phyloP scores from a whole-genome alignment of 2,888 invertebrate species.

The Invenusta paracnida region DNA sequence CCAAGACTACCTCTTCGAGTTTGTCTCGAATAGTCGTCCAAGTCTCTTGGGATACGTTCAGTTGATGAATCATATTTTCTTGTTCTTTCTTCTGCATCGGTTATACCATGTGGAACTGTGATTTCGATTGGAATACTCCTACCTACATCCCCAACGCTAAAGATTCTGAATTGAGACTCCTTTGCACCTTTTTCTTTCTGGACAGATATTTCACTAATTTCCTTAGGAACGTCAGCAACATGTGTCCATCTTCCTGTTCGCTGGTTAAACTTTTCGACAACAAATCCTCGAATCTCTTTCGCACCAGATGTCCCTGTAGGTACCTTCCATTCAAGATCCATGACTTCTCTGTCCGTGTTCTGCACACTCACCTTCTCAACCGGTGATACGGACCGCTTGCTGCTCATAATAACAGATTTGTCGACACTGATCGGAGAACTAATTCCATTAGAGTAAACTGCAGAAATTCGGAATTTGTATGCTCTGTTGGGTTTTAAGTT shows the following conservation, averaged over 20 bases:
- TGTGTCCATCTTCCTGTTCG: conserved; percentile 33
- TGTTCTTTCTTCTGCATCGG: neutral
- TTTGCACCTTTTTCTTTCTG: neutral
- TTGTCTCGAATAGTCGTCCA: neutral
- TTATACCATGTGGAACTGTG: neutral
- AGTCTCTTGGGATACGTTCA: neutral
- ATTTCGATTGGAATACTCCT: conserved; percentile 29
- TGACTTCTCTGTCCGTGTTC: neutral
- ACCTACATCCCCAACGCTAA: conserved; percentile 6
- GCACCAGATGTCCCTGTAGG: neutral
- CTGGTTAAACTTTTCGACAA: conserved; percentile 32
- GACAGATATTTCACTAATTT: conserved; percentile 18
- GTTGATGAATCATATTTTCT: neutral
- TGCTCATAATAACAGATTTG: neutral
- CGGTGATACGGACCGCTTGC: neutral
- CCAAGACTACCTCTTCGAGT: neutral
- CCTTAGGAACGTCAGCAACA: conserved; percentile 38
- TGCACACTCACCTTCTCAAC: conserved; percentile 24
- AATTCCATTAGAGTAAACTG: conserved; percentile 39
- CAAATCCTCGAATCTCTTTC: conserved; percentile 16
- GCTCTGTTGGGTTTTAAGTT: conserved; percentile 21
- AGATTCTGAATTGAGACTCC: neutral
- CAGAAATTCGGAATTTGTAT: conserved; percentile 40
- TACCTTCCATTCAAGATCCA: conserved; percentile 35
- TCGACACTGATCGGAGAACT: conserved; percentile 31